Conservation (phyloP, 2,888 invertebrate genomes). For the Diachrysia chrysitis region DNA sequence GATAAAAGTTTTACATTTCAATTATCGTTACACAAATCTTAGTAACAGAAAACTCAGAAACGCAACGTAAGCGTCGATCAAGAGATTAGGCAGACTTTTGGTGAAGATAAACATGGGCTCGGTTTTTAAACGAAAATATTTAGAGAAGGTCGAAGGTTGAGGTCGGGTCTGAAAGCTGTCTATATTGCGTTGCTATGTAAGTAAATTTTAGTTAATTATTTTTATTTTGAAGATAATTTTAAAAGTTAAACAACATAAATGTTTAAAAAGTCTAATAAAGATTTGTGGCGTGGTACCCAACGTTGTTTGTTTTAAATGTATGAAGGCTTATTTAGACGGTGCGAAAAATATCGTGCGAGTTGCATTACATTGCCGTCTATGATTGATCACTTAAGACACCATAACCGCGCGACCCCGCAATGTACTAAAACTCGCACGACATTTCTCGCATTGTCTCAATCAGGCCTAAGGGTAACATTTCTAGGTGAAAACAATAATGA, state of each 20-base stretch:
- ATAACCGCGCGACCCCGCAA: no score
- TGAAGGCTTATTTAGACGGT: no score
- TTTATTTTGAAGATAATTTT: background rate
- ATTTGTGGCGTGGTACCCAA: no score
- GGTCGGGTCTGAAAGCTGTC: slow-evolving; percentile 1
- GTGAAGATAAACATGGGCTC: background rate
- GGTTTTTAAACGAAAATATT: slow-evolving; percentile 3
- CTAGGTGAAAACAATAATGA: no score
- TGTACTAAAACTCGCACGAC: no score
- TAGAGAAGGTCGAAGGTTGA: background rate
- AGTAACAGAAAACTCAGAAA: background rate
- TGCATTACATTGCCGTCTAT: no score
- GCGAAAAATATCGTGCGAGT: no score
- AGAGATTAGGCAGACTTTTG: slow-evolving; percentile 4
- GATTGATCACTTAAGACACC: no score
- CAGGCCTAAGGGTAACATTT: no score
- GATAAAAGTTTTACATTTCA: no score
- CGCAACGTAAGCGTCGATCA: background rate
- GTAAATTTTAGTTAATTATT: background rate
- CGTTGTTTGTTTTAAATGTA: no score
- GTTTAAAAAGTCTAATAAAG: background rate
- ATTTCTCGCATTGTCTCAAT: no score
- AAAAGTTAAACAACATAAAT: background rate
- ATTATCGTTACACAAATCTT: background rate
- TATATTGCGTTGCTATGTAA: background rate